Percentiles rank a stretch among this genome's conserved stretches.
Conservation (phyloP, 2,113 vertebrate species). For the Thalassoma bifasciatum region DNA sequence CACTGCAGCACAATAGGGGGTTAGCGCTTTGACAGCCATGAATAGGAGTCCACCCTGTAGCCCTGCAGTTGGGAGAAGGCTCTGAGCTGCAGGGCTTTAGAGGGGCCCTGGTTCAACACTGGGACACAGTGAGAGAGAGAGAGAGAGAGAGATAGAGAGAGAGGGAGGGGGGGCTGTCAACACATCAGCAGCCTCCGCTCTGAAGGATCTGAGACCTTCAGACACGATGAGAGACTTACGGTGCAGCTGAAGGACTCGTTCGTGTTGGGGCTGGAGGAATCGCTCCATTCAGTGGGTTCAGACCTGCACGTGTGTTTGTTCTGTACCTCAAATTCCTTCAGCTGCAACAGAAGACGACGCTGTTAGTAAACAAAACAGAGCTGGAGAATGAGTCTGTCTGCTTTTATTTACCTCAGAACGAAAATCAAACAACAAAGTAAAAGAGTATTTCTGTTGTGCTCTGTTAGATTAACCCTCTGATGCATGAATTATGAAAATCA, state of each 20-base stretch:
- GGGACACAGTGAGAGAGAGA: conserved; percentile 54
- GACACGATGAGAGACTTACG: conserved; percentile 82
- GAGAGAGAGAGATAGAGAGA: conserved; percentile 46
- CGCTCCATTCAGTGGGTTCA: conserved; percentile 86
- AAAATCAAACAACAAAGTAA: neutral
- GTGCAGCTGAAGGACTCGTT: conserved; percentile 88
- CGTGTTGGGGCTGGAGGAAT: conserved; percentile 81
- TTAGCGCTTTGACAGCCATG: conserved; percentile 77
- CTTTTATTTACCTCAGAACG: neutral
- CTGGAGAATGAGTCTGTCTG: neutral
- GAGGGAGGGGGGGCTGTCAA: conserved; percentile 62
- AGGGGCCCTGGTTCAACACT: conserved; percentile 67
- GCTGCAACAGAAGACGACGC: conserved; percentile 74
- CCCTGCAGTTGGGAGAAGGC: conserved; percentile 69
- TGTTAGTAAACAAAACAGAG: conserved; percentile 7
- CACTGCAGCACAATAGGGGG: conserved; percentile 78
- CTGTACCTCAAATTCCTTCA: conserved; percentile 96
- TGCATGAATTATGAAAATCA: too few relatives aligned
- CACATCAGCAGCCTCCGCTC: conserved; percentile 62
- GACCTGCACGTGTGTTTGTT: conserved; percentile 83
- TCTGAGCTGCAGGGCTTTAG: conserved; percentile 71
- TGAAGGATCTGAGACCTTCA: conserved; percentile 13
- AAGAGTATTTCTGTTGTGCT: too few relatives aligned
- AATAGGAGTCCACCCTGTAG: conserved; percentile 72
- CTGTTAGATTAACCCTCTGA: too few relatives aligned